Conservation (phyloP, 1,140 invertebrate genomes). For the Papilio glaucus region DNA sequence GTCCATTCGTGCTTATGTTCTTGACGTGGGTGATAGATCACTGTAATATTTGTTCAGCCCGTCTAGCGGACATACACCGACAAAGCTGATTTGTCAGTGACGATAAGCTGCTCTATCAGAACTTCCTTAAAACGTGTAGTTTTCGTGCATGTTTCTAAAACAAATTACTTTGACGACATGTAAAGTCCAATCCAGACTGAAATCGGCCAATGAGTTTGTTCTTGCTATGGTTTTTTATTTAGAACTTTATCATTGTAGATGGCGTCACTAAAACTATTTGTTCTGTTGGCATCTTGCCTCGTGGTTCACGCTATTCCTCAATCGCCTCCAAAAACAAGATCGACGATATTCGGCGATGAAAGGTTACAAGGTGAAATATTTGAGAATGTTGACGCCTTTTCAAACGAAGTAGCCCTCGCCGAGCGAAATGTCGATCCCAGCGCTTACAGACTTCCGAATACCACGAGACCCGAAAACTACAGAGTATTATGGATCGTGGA, state of each 20-base stretch:
- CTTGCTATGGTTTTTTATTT: background rate
- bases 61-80: no score
- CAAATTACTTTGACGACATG: no score
- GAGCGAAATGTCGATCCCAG: constrained; percentile 29
- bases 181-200: background rate
- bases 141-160: no score
- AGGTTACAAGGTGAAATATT: constrained; percentile 61
- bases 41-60: no score
- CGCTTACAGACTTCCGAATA: constrained; percentile 84
- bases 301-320: constrained; percentile 47
- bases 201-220: background rate
- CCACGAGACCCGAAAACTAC: constrained; percentile 85
- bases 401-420: constrained; percentile 5
- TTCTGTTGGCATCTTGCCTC: constrained; percentile 48
- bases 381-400: constrained; percentile 51
- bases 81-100: no score
- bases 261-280: constrained; percentile 59
- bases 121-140: no score
- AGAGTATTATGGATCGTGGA: constrained; percentile 63
- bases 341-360: constrained; percentile 69
- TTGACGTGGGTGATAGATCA: no score
- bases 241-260: constrained; percentile 55
- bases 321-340: constrained; percentile 45
- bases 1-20: no score
- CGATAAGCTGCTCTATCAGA: no score